Evolutionary conservation across 2,113 vertebrate species (phyloP).

Genomic region (Atherinomorus stipes): DNA sequence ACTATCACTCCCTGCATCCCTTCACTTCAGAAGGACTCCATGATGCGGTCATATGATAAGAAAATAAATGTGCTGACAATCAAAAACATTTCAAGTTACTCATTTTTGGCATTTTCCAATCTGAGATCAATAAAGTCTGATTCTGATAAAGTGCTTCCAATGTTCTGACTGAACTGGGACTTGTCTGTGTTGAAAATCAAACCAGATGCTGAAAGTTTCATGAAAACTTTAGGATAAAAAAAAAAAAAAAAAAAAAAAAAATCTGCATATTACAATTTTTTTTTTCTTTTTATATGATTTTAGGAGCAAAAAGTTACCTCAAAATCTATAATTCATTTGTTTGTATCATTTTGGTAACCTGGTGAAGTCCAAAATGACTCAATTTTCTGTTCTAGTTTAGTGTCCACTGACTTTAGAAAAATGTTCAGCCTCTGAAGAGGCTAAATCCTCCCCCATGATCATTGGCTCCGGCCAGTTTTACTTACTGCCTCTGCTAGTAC

Average conservation of each 20-base stretch:
- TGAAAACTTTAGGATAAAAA: no score
- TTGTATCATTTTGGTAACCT: not conserved
- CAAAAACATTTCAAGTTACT: conserved; percentile 1
- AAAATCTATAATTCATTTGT: not conserved
- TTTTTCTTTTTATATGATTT: no score
- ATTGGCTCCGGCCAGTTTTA: not conserved
- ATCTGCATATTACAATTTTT: no score
- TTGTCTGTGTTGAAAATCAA: no score
- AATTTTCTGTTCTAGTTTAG: not conserved
- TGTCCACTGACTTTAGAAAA: not conserved
- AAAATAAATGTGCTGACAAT: not conserved
- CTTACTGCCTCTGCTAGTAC: no score
- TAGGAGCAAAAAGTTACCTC: not conserved
- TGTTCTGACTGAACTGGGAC: not conserved
- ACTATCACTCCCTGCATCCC: conserved; percentile 18
- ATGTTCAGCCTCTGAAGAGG: no score
- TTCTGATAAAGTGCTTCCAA: not conserved
- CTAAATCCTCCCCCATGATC: not conserved
- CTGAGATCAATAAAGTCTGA: no score
- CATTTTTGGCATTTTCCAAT: not conserved
- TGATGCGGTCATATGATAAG: conserved; percentile 10
- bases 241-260: no score
- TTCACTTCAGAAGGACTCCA: not conserved
- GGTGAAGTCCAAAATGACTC: not conserved
- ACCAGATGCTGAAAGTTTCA: no score